Percentiles rank a stretch among this genome's conserved stretches.
Evolutionary conservation across 1,140 invertebrate genomes (phyloP).

Genomic region (Akabosia matsudoensis): DNA sequence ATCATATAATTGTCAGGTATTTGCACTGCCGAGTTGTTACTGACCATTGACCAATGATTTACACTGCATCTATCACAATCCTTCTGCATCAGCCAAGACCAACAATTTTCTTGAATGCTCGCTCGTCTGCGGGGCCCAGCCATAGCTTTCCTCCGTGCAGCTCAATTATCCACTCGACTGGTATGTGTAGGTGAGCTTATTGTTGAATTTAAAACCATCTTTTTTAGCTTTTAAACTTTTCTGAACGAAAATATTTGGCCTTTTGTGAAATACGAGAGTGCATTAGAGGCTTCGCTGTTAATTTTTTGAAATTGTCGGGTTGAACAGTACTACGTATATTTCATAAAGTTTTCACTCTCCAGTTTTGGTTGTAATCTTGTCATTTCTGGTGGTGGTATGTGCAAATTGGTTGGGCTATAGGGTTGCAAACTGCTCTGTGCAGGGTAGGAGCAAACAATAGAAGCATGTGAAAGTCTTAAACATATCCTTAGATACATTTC

Average conservation of each 20-base stretch:
- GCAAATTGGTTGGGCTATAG: no score
- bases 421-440: no score
- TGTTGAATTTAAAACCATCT: background rate
- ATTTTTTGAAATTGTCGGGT: no score
- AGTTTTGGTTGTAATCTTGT: no score
- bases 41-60: background rate
- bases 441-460: no score
- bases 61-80: background rate
- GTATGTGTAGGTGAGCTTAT: background rate
- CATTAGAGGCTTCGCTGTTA: background rate
- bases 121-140: background rate
- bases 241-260: background rate
- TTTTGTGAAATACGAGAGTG: background rate
- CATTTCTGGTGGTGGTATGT: no score
- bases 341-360: no score
- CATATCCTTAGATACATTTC: no score
- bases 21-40: background rate
- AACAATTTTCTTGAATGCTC: background rate
- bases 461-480: no score
- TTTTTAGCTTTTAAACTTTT: background rate
- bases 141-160: background rate
- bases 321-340: no score
- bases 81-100: background rate
- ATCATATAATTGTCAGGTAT: background rate
- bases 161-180: background rate